Percentiles rank a stretch among this genome's conserved stretches.
phyloP scores from a whole-genome alignment of 2,888 invertebrate genomes.

The Pharmacophagus antenor region DNA sequence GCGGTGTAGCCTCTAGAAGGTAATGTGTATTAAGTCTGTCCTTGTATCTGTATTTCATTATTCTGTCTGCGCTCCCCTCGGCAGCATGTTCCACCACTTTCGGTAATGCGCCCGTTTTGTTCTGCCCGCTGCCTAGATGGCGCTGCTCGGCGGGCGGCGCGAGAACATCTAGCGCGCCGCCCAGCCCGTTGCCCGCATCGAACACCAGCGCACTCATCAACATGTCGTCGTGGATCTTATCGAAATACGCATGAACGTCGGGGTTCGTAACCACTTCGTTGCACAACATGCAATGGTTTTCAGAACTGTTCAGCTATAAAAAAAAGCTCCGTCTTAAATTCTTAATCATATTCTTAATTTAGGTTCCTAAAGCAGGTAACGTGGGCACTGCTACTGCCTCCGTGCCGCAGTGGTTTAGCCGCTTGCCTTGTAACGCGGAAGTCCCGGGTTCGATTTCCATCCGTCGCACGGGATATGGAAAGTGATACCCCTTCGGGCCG shows the following conservation, averaged over 20 bases:
- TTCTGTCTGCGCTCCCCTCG: too few relatives aligned
- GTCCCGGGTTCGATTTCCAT: too few relatives aligned
- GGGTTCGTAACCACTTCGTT: conserved; percentile 14
- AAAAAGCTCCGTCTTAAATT: neutral
- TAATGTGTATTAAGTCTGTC: neutral
- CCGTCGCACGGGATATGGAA: too few relatives aligned
- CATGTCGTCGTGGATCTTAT: neutral
- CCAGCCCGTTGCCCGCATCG: neutral
- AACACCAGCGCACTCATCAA: conserved; percentile 2
- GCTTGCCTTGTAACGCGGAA: too few relatives aligned
- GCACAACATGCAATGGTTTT: conserved; percentile 21
- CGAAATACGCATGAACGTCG: conserved; percentile 1
- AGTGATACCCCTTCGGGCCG: too few relatives aligned
- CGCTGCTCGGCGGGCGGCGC: too few relatives aligned
- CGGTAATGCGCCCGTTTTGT: conserved; percentile 1
- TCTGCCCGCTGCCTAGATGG: too few relatives aligned
- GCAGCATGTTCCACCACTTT: neutral
- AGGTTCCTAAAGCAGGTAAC: too few relatives aligned
- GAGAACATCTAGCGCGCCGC: too few relatives aligned
- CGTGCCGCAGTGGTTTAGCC: too few relatives aligned
- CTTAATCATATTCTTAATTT: too few relatives aligned
- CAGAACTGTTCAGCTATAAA: conserved; percentile 11
- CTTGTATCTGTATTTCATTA: neutral
- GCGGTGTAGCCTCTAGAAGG: neutral
- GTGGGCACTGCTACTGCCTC: too few relatives aligned